Conservation (phyloP, 2,113 vertebrate species). For the Tinamus guttatus region DNA sequence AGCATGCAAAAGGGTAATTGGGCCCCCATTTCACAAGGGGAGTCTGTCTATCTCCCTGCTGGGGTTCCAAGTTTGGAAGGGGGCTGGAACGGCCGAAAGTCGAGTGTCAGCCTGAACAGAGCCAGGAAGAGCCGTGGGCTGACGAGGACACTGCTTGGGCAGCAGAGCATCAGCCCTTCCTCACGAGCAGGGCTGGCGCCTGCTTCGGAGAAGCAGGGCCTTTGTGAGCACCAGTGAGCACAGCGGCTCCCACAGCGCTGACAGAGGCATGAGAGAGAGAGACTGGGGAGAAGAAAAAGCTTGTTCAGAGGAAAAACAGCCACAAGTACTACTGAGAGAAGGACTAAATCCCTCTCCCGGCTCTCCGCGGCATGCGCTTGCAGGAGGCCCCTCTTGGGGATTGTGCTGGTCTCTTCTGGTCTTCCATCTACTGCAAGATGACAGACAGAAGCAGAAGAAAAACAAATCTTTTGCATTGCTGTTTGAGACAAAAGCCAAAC, state of each 20-base stretch:
- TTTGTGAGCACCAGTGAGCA: neutral
- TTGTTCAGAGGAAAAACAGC: neutral
- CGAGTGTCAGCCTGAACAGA: neutral
- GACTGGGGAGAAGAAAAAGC: neutral
- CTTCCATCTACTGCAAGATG: neutral
- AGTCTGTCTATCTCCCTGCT: neutral
- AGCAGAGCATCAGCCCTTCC: neutral
- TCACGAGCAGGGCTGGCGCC: neutral
- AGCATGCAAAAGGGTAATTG: neutral
- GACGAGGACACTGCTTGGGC: neutral
- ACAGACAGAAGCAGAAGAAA: neutral
- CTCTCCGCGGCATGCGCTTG: neutral
- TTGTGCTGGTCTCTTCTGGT: neutral
- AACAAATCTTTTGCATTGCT: neutral
- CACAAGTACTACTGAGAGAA: neutral
- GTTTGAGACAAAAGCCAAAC: neutral
- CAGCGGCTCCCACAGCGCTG: neutral
- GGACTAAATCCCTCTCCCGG: neutral
- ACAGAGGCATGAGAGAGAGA: neutral
- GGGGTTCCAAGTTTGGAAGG: neutral
- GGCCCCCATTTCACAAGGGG: neutral
- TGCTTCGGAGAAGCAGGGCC: fast-evolving
- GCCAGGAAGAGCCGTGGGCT: neutral
- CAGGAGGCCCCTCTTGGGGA: neutral
- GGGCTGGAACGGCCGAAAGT: neutral